Conservation (phyloP, 2,113 vertebrate species). For the Erythrocercus mccallii region DNA sequence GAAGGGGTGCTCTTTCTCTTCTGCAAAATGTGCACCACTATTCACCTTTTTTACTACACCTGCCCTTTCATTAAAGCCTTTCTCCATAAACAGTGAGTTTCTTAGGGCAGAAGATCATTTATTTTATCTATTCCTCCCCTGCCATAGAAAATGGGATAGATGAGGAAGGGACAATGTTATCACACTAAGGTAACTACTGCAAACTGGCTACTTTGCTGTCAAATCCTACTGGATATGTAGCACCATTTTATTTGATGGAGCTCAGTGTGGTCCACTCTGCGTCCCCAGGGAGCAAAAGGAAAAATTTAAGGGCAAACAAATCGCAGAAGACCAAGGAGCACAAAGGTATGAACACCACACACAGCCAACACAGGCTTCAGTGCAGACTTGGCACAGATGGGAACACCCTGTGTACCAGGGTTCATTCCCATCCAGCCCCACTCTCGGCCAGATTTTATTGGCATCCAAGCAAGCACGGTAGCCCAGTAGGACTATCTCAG, state of each 20-base stretch:
- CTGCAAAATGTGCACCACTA: not conserved
- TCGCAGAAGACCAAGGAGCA: not conserved
- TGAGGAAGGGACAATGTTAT: accelerated
- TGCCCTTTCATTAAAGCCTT: not conserved
- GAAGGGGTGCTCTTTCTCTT: not conserved
- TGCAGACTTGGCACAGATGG: accelerated
- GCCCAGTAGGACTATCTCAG: not conserved
- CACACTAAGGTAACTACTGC: not conserved
- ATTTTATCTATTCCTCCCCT: not conserved
- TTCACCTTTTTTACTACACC: not conserved
- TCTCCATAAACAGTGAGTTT: not conserved
- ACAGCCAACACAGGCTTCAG: accelerated
- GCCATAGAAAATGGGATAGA: not conserved
- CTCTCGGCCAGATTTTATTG: not conserved
- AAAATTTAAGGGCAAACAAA: not conserved
- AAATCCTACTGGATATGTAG: not conserved
- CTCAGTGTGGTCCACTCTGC: accelerated
- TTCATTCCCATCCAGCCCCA: not conserved
- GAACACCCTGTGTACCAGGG: not conserved
- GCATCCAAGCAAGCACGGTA: not conserved
- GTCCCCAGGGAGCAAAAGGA: accelerated
- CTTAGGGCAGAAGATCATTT: not conserved
- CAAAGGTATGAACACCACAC: accelerated
- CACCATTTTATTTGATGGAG: not conserved
- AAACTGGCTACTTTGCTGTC: not conserved